Base-by-base conservation (phyloP, 2,797 vertebrate genomes). In the Rhyacichthys aspro region DNA sequence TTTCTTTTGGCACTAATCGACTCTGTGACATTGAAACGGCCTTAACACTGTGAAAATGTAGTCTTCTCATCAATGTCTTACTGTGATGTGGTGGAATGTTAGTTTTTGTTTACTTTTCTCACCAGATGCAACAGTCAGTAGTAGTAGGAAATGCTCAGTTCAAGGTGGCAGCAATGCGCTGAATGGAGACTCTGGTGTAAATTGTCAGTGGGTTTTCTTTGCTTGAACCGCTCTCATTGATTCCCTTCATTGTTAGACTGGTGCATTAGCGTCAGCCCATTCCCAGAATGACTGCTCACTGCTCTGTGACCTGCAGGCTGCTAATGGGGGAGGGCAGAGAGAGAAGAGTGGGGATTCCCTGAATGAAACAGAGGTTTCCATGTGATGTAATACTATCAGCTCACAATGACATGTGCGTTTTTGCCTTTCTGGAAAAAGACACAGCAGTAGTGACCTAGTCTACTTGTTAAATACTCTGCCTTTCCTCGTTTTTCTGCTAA, bases 281-380 rank as follows among this genome's bases (percentile, higher is more conserved):
- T 64, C 57, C 39, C 57, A 37, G 49, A 67, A 62, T 62, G 67
- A 55, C 14, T 65, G 63, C 55, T 56, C 8, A 16, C 70, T 72
- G 43, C 58, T 7, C 49, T 28, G 46, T 71, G 73, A 70, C 59
- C 60, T 49, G 46, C 47, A 33, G 12, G 43, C 7, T 52, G 14
- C 8, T 55, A 70, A n/a, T 37, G 43, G 28, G 15, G 56, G 41
- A 33, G 56, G 39, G 19, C 44, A 42, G 38, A 43, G 9, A 43
- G 18, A 10, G 45, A 74, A 54, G 47, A 62, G 41, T 50, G 72
- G 78, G 84, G 70, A 79, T 85, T 82, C 86, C 83, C 76, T 73
- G 56, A 76, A 79, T 78, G 66, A 80, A 80, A 73, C 48, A n/a
- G 62, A 58, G 39, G 54, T 63, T 36, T 62, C 33, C 10, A 8